Conservation (phyloP, 1,140 invertebrate species). For the Branchinecta lynchi region DNA sequence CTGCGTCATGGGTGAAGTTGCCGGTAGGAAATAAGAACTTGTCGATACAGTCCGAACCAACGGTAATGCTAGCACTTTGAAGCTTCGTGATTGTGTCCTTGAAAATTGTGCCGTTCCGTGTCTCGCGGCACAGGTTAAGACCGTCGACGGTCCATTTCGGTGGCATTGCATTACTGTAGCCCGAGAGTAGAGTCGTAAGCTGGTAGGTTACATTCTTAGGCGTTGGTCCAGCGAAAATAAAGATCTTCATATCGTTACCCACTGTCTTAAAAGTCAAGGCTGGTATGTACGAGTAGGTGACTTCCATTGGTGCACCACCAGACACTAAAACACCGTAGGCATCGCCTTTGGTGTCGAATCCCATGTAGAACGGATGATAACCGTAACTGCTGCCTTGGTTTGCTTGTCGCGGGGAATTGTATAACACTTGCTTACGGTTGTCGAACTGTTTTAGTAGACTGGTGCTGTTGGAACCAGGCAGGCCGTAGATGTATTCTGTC, state of each 20-base stretch:
- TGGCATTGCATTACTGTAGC: constrained; percentile 22
- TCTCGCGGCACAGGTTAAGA: constrained; percentile 33
- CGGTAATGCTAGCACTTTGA: constrained; percentile 23
- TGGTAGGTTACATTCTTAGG: constrained; percentile 33
- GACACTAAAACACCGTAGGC: constrained; percentile 19
- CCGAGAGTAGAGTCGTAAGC: constrained; percentile 28
- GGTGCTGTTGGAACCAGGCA: not conserved
- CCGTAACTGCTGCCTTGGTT: not conserved
- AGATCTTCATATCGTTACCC: constrained; percentile 29
- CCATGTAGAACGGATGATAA: constrained; percentile 21
- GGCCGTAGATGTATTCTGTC: constrained; percentile 12
- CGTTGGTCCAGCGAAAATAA: constrained; percentile 30
- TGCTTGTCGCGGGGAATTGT: no score
- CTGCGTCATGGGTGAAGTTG: not conserved
- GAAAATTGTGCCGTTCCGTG: constrained; percentile 26
- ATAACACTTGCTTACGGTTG: no score
- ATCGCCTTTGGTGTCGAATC: constrained; percentile 15
- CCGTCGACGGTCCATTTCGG: constrained; percentile 33
- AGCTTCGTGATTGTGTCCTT: constrained; percentile 27
- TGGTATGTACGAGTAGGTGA: constrained; percentile 14
- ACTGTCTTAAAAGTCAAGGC: constrained; percentile 23
- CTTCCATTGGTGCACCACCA: constrained; percentile 13
- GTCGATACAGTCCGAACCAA: constrained; percentile 24
- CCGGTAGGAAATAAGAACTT: constrained; percentile 13
- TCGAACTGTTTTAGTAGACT: no score